Evolutionary conservation across 2,113 vertebrate genomes (phyloP).

Genomic region (Vanacampus margaritifer): DNA sequence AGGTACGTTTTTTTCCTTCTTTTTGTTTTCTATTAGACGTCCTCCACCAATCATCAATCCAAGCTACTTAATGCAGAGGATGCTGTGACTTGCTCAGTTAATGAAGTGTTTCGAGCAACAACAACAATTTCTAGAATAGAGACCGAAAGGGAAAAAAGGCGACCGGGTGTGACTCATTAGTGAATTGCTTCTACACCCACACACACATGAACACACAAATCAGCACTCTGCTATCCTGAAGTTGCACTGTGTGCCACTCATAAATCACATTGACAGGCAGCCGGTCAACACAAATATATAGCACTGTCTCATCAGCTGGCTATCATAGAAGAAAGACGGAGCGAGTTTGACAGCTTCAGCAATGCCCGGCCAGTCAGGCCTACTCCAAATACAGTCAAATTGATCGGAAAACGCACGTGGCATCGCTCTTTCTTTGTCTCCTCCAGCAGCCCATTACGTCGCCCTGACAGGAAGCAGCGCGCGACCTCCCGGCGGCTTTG

Average conservation of each 20-base stretch:
- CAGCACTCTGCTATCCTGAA: slow-evolving; percentile 61
- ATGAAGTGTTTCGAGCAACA: slow-evolving; percentile 10
- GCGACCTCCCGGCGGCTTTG: slow-evolving; percentile 96
- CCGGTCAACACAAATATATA: slow-evolving; percentile 58
- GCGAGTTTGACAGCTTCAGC: slow-evolving; percentile 51
- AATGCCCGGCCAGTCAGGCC: slow-evolving; percentile 32
- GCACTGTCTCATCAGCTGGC: slow-evolving; percentile 46
- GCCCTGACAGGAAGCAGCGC: slow-evolving; percentile 82
- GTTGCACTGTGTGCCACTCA: slow-evolving; percentile 82
- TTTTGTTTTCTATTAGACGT: background rate
- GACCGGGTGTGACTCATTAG: slow-evolving; percentile 32
- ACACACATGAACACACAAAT: slow-evolving; percentile 30
- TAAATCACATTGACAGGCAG: slow-evolving; percentile 95
- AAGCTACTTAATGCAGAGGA: background rate
- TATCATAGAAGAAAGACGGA: slow-evolving; percentile 75
- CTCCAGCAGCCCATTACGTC: slow-evolving; percentile 90
- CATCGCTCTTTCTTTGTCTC: slow-evolving; percentile 56
- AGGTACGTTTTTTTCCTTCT: slow-evolving; percentile 73
- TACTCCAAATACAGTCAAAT: background rate
- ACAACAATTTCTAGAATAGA: slow-evolving; percentile 16
- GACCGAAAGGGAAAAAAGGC: slow-evolving; percentile 14
- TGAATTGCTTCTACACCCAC: slow-evolving; percentile 20
- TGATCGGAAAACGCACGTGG: slow-evolving; percentile 41
- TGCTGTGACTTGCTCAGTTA: slow-evolving; percentile 1
- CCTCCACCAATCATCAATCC: background rate